Conservation (phyloP, 2,113 vertebrate species). For the Maccullochella peelii region DNA sequence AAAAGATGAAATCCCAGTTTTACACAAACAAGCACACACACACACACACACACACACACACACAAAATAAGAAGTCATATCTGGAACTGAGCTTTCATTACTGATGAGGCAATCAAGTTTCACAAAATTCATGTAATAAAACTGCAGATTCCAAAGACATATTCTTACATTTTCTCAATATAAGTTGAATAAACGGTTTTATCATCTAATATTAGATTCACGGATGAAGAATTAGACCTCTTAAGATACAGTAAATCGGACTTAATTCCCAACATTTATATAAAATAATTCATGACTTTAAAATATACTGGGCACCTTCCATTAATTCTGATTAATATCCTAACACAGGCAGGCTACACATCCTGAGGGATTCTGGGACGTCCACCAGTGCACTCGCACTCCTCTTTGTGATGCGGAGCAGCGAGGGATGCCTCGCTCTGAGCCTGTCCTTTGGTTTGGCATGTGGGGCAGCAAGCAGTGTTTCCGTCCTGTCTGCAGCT, state of each 20-base stretch:
- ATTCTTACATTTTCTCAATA: slow-evolving; percentile 1
- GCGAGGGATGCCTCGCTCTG: slow-evolving; percentile 9
- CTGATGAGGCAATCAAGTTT: neutral
- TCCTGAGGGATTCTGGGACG: slow-evolving; percentile 89
- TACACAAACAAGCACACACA: neutral
- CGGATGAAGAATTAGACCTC: neutral
- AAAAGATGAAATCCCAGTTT: neutral
- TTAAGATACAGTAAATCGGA: neutral
- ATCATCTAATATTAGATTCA: neutral
- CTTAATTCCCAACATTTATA: neutral
- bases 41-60: neutral
- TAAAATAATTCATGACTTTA: slow-evolving; percentile 6
- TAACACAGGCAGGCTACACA: slow-evolving; percentile 17
- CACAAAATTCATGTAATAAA: slow-evolving; percentile 21
- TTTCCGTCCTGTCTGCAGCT: slow-evolving; percentile 85
- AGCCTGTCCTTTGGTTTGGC: slow-evolving; percentile 87
- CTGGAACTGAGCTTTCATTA: slow-evolving; percentile 13
- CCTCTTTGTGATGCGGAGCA: slow-evolving; percentile 85
- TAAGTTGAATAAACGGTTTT: slow-evolving; percentile 6
- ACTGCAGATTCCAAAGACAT: neutral
- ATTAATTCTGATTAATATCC: neutral
- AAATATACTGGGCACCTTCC: neutral
- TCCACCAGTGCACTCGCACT: slow-evolving; percentile 91
- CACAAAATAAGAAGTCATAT: no score
- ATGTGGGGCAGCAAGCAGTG: slow-evolving; percentile 91